A percentile compares a stretch with the other conserved stretches of the same genome.
phyloP scores from a whole-genome alignment of 2,797 vertebrate genomes.

The Phaenicophaeus curvirostris region DNA sequence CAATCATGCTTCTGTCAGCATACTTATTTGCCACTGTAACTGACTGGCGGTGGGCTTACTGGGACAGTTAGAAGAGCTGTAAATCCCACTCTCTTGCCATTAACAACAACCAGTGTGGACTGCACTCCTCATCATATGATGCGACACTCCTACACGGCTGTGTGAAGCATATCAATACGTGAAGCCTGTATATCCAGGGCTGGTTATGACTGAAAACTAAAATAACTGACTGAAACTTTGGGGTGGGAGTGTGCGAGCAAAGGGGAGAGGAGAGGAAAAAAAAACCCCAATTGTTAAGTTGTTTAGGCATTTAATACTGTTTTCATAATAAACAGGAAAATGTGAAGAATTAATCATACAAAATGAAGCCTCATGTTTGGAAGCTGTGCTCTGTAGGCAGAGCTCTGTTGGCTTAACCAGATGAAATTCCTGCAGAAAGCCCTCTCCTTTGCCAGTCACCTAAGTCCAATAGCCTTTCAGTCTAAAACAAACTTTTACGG shows the following conservation, averaged over 20 bases:
- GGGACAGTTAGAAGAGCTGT: background rate
- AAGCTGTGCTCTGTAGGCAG: background rate
- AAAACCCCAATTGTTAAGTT: background rate
- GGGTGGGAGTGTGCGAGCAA: background rate
- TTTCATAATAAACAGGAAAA: background rate
- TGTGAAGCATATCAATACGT: background rate
- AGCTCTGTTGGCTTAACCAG: slow-evolving; percentile 3
- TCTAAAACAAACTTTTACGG: slow-evolving; percentile 49
- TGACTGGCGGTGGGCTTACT: background rate
- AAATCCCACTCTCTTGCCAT: background rate
- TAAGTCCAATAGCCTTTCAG: slow-evolving; percentile 35
- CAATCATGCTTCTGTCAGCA: background rate
- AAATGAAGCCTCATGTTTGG: background rate
- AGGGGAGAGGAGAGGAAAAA: background rate
- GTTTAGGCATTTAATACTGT: background rate
- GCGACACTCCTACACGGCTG: rapidly evolving
- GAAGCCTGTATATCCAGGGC: background rate
- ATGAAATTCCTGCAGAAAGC: slow-evolving; percentile 44
- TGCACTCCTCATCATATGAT: rapidly evolving
- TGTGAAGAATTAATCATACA: background rate
- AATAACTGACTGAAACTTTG: background rate
- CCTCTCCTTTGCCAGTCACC: background rate
- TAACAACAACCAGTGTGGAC: background rate
- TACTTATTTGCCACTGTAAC: background rate
- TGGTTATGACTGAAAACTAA: background rate